A percentile compares a stretch with the other conserved stretches of the same genome.
Evolutionary conservation across 2,113 vertebrate genomes (phyloP).

Genomic region (Poeciliopsis retropinna): DNA sequence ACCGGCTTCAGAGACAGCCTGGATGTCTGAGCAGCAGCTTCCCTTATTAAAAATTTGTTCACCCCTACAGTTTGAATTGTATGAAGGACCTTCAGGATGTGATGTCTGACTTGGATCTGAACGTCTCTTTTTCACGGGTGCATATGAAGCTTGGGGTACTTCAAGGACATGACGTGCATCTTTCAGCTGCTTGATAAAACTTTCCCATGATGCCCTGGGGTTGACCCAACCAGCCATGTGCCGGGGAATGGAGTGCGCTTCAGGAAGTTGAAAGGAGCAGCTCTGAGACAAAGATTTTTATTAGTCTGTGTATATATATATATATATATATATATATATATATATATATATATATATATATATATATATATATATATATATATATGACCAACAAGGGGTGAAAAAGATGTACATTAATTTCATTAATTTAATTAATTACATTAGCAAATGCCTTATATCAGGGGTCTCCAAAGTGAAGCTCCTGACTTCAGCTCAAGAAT

Average conservation of each 20-base stretch:
- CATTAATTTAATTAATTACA: too few relatives aligned
- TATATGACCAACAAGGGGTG: too few relatives aligned
- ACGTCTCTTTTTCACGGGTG: slow-evolving; percentile 62
- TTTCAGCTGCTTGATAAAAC: slow-evolving; percentile 80
- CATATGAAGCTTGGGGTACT: slow-evolving; percentile 14
- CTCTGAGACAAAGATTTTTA: slow-evolving; percentile 41
- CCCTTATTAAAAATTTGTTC: background rate
- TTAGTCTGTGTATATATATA: background rate
- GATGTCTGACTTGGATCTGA: background rate
- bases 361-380: too few relatives aligned
- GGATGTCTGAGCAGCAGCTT: background rate
- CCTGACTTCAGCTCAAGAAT: too few relatives aligned
- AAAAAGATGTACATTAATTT: too few relatives aligned
- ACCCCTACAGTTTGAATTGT: background rate
- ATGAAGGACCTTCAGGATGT: background rate
- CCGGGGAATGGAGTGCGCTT: slow-evolving; percentile 54
- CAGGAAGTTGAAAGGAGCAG: slow-evolving; percentile 10
- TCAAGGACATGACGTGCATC: background rate
- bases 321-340: too few relatives aligned
- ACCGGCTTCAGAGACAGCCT: background rate
- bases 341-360: too few relatives aligned
- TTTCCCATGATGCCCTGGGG: slow-evolving; percentile 80
- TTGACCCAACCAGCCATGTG: slow-evolving; percentile 86
- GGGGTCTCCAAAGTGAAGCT: too few relatives aligned
- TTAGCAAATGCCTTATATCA: too few relatives aligned